Percentiles rank a stretch among this genome's conserved stretches.
Evolutionary conservation across 2,113 vertebrate genomes (phyloP).

Genomic region (Sinosuthora webbiana): DNA sequence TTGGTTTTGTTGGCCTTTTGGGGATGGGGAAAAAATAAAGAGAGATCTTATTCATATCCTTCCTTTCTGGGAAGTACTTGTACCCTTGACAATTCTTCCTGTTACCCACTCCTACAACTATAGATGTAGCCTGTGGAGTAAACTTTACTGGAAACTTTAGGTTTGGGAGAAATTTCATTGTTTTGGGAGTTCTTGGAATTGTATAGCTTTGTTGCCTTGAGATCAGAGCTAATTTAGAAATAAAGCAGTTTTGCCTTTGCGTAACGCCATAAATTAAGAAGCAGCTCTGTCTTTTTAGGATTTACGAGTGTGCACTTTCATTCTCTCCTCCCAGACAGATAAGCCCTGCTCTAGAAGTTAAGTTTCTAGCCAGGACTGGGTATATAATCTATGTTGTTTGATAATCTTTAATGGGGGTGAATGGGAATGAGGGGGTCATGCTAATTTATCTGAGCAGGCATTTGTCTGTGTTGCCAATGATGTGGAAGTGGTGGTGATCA

Average conservation of each 20-base stretch:
- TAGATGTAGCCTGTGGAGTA: neutral
- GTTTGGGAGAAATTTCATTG: neutral
- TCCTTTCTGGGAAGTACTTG: constrained; percentile 53
- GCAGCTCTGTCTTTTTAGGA: neutral
- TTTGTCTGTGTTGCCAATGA: neutral
- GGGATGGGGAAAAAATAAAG: neutral
- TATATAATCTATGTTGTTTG: neutral
- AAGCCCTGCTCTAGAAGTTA: neutral
- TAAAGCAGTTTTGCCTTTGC: neutral
- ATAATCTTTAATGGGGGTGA: neutral
- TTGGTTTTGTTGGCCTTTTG: constrained; percentile 8
- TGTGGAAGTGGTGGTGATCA: neutral
- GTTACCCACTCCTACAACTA: neutral
- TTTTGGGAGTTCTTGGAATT: neutral
- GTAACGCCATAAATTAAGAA: neutral
- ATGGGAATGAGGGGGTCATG: neutral
- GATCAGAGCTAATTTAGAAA: neutral
- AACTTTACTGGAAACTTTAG: neutral
- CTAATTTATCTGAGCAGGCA: neutral
- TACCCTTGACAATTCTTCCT: constrained; percentile 39
- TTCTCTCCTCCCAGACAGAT: neutral
- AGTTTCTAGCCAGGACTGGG: neutral
- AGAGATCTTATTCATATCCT: constrained; percentile 57
- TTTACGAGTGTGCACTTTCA: neutral
- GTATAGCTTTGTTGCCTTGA: neutral